Evolutionary conservation across 2,113 vertebrate genomes (phyloP), one percentile per base, ranked within the genome.

Genomic region (Urocynchramus pylzowi): DNA sequence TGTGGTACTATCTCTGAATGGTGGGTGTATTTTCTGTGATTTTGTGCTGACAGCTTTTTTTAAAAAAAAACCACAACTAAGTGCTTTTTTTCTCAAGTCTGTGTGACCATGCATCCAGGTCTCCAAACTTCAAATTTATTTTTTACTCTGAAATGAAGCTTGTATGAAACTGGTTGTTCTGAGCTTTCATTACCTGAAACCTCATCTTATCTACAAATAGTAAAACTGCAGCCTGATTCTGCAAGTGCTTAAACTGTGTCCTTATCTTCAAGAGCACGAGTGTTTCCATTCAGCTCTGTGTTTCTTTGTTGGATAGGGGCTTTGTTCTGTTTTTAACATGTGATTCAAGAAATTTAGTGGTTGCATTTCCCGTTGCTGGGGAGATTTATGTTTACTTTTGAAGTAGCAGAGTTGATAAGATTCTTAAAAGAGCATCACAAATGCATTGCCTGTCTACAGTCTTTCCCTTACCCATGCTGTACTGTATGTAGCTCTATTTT

Each of bases 261-360:
- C 78, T 93, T 96, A 88, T 97, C 94, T 94, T 83, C 45, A 54
- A 82, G 69, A 87, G 56, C 87, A 61, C 0, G 70, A 87, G 80
- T 81, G 93, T 97, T 95, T 95, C 73, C 68, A 93, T 93, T 95
- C 86, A 93, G 18, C 73, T 89, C 33, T 35, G 31, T 76, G 67
- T 92, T 92, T 95, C 92, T 95, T 95, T 94, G 84, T 97, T 94
- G 89, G 89, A 63, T 15, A 45, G 87, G 42, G 87, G 56, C 96
- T 96, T 95, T 96, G 91, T 96, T 97, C 94, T 95, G 86, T 77
- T 95, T 93, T 93, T 81, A 91, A 93, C 91, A 44, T 92, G 80
- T 78, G 91, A 95, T 86, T 93, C 83, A 74, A 89, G 89, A 95
- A 95, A 96, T 89, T 59, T 81, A 78, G 49, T 65, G 49, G 69